Base-by-base conservation (phyloP, 2,888 invertebrate species). In the Conistra vaccinii region DNA sequence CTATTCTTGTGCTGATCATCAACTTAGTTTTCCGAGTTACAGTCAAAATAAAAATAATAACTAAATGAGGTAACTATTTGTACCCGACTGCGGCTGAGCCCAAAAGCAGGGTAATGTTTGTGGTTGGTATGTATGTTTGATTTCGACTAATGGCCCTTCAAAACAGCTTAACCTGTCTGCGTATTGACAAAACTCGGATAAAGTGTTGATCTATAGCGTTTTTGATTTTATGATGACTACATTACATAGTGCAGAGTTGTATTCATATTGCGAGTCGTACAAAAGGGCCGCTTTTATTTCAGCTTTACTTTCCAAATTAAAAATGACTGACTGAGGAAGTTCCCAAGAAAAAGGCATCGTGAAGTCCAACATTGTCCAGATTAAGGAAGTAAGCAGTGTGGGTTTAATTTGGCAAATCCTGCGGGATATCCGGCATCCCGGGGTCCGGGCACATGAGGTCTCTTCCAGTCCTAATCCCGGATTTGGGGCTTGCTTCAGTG, bases 371-470 rank as follows among this genome's bases (percentile, higher is more conserved):
- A 85, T 85, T 69, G 69, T 69, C 39, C 71, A 76, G 78, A 84
- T 84, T 86, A 84, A 57, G 72, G 76, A 86, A 78, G 78, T 84
- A 76, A 84, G 76, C 85, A 86, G 78, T 63, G 55, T 32, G 45
- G 81, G 81, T 78, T 85, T 85, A 86, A 80, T 85, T 84, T 72
- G 39, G 71, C 32, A 69, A 65, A 73, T 86, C 81, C 72, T 29
- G 26, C 60, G 66, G 71, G 83, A 76, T 74, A 60, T 71, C 69
- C 53, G 55, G 71, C 69, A 63, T 55, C 39, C 66, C 65, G 32
- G 55, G 26, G n/a, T 53, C 35, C 53, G 55, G 80, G 70, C 75
- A 69, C 84, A 74, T 73, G 75, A 73, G 81, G 39, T 69, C 70
- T 81, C 79, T 62, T 70, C 55, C 61, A 58, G 67, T 68, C 73